Conservation (phyloP, 1,140 invertebrate species). For the Elymnias hypermnestra region DNA sequence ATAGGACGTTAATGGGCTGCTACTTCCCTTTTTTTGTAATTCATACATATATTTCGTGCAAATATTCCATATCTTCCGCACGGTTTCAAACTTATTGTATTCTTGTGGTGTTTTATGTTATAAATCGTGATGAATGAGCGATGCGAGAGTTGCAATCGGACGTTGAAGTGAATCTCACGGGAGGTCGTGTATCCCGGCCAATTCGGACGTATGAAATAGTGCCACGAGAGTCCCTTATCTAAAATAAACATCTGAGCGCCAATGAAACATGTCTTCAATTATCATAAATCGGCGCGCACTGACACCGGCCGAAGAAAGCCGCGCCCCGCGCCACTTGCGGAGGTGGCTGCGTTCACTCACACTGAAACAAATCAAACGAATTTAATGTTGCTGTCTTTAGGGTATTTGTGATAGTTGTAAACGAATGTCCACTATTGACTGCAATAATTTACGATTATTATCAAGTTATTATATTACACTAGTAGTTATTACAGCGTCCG, state of each 20-base stretch:
- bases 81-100: constrained; percentile 53
- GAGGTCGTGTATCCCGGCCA: constrained; percentile 59
- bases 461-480: constrained; percentile 1
- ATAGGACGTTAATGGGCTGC: too few species aligned
- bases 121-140: constrained; percentile 54
- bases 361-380: constrained; percentile 49
- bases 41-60: too few species aligned
- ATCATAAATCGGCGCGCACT: constrained; percentile 71
- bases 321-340: constrained; percentile 46
- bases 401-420: constrained; percentile 38
- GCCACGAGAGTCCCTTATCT: constrained; percentile 63
- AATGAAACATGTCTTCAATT: constrained; percentile 74
- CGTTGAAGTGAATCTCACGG: constrained; percentile 40
- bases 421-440: constrained; percentile 14
- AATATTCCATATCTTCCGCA: constrained; percentile 41
- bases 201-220: constrained; percentile 72
- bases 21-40: too few species aligned
- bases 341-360: constrained; percentile 39
- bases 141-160: constrained; percentile 58
- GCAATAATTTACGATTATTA: constrained; percentile 6
- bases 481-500: too few species aligned
- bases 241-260: constrained; percentile 73
- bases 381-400: constrained; percentile 37
- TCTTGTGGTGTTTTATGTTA: constrained; percentile 50
- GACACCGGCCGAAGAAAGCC: constrained; percentile 63